These are phyloP conservation scores for Saguinus imperator DNA, from an alignment of 2,113 vertebrate species.

Conservation along the genomic window DNA sequence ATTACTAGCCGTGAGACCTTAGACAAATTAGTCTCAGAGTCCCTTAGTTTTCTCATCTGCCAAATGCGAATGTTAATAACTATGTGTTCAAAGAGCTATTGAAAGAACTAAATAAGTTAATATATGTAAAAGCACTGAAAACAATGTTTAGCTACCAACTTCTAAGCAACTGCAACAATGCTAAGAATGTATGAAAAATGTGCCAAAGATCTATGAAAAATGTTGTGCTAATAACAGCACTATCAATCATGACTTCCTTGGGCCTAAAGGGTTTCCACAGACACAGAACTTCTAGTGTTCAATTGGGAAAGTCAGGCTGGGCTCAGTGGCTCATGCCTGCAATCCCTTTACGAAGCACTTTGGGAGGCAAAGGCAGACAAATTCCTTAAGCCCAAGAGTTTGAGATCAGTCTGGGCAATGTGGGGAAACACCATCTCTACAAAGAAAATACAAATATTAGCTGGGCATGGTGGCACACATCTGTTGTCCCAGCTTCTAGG, in stretches of 20 bases:
- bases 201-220: not conserved
- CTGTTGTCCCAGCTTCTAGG: no score
- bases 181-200: not conserved
- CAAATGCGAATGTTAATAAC: not conserved
- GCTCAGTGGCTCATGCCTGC: no score
- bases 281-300: not conserved
- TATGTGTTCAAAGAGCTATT: not conserved
- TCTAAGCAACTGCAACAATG: not conserved
- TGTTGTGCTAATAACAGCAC: not conserved
- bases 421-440: no score
- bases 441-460: no score
- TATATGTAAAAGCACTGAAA: not conserved
- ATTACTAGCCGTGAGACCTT: not conserved
- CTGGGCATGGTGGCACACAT: no score
- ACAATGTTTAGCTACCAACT: not conserved
- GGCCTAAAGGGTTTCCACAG: not conserved
- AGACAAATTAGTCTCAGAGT: not conserved
- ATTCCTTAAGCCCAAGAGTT: no score
- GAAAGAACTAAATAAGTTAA: not conserved
- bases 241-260: not conserved
- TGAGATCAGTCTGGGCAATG: no score
- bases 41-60: slow-evolving; percentile 2
- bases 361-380: no score
- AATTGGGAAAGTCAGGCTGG: not conserved
- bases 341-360: no score